Evolutionary conservation across 2,797 vertebrate species (phyloP), one percentile per base, ranked within the genome.

Genomic region (Fundulus diaphanus): DNA sequence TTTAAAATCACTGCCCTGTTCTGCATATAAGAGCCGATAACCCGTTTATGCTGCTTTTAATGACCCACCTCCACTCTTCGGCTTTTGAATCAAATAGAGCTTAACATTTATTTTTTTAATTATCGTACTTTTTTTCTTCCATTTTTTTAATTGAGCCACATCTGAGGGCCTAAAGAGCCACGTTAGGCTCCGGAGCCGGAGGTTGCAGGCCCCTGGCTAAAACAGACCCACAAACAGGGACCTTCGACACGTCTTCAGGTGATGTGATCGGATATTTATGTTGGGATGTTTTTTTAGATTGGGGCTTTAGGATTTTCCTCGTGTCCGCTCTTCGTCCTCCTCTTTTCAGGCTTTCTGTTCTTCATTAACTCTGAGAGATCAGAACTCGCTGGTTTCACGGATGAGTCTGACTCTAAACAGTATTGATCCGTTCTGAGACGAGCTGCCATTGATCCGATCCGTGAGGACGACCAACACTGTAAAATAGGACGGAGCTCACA

Each of bases 341-440:
- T 75, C 73, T 40, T 70, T 31, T 75, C 61, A 18, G 80, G 78
- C 78, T 81, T 81, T 80, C 80, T 80, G 56, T 33, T 68, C 78
- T 82, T 87, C 80, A 90, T 90, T 84, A 86, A 78, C 74, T 68
- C 56, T 79, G 77, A 88, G 88, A 87, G 78, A 87, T 78, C 82
- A 90, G 77, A 84, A 85, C 70, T 78, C 31, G 31, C 57, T 65
- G 2, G 70, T 82, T 84, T 82, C 80, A 77, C 87, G 85, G 84
- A 88, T 86, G 87, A 89, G 87, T 81, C 83, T 82, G 79, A 82
- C 84, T 89, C 87, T 83, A 87, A 88, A 88, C 84, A 89, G 61
- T 52, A 92, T 89, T 33, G 90, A 91, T 81, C 78, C 4, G 18
- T 79, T 70, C 77, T 74, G 56, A 80, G 78, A 74, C 9, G 31